These are phyloP conservation scores for Poecile atricapillus DNA, from an alignment of 2,113 vertebrate species.

Conservation along the genomic window DNA sequence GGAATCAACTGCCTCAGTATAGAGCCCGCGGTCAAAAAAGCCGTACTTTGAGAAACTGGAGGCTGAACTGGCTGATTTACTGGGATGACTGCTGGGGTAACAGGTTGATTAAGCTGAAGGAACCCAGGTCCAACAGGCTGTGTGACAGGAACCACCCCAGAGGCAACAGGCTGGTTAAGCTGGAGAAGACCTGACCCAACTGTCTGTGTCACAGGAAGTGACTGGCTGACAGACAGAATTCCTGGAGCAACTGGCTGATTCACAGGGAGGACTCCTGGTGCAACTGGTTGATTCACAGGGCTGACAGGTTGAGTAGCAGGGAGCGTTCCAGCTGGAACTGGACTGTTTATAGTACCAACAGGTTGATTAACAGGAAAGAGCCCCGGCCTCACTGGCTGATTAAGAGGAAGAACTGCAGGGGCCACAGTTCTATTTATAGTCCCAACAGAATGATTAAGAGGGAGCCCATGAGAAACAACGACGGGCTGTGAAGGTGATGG, in stretches of 20 bases:
- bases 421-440: conserved; percentile 62
- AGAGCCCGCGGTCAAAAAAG: conserved; percentile 85
- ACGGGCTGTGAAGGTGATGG: conserved; percentile 61
- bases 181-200: conserved; percentile 70
- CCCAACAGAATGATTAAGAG: conserved; percentile 69
- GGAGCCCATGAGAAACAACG: conserved; percentile 73
- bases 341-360: conserved; percentile 38
- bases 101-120: conserved; percentile 75
- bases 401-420: conserved; percentile 64
- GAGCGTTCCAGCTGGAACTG: conserved; percentile 45
- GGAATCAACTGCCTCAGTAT: conserved; percentile 90
- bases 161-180: conserved; percentile 70
- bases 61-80: conserved; percentile 66
- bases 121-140: conserved; percentile 72
- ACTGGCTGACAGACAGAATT: conserved; percentile 68
- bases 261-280: conserved; percentile 48
- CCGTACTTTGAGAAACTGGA: conserved; percentile 65
- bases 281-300: conserved; percentile 45
- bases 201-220: conserved; percentile 68
- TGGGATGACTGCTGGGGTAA: conserved; percentile 69
- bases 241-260: conserved; percentile 34
- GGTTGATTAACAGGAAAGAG: conserved; percentile 70
- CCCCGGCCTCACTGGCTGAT: conserved; percentile 43
- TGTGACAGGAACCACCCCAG: conserved; percentile 73
- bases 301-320: conserved; percentile 63